Evolutionary conservation across 2,797 vertebrate species (phyloP), one percentile per base, ranked within the genome.

Genomic region (Girardinus metallicus): DNA sequence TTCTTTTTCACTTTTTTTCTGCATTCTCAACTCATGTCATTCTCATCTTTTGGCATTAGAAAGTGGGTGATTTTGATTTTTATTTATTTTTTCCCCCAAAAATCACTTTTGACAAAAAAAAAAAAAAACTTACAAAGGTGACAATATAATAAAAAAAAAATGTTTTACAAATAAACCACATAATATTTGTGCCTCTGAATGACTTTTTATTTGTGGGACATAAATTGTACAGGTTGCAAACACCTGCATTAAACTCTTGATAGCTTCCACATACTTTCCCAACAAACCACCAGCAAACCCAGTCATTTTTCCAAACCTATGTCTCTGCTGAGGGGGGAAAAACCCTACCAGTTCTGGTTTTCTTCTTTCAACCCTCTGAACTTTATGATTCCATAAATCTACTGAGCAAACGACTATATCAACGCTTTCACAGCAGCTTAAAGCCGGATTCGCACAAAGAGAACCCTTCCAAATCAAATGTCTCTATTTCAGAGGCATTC

Each of bases 281-380:
- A 70, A 49, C 73, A 86, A 86, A 84, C 85, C 82, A 82, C 57
- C n/a, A 13, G 71, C 84, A 53, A 78, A 80, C 47, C 44, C 74
- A 43, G 62, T 75, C 79, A 76, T 78, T 66, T 80, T 47, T 79
- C 75, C 78, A 75, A 83, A 73, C 81, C 84, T 10, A 71, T 39
- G 74, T 46, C 60, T 76, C 64, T 43, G 11, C 73, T 39, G 78
- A n/a, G 5, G 23, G 23, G 2, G 83, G 36, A 79, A 83, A 53
- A 75, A 75, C 49, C 21, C 49, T 7, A 86, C 74, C 36, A 66
- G 39, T 66, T 46, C 66, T 57, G 70, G 57, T 66, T 76, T 74
- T 29, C 44, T 36, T 21, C 49, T 66, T 47, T 71, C 46, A 66
- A 57, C 51, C 21, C 39, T 76, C 46, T 39, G 6, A 71, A 26